Evolutionary conservation across 1,140 invertebrate genomes (phyloP).

Genomic region (Limonius californicus): DNA sequence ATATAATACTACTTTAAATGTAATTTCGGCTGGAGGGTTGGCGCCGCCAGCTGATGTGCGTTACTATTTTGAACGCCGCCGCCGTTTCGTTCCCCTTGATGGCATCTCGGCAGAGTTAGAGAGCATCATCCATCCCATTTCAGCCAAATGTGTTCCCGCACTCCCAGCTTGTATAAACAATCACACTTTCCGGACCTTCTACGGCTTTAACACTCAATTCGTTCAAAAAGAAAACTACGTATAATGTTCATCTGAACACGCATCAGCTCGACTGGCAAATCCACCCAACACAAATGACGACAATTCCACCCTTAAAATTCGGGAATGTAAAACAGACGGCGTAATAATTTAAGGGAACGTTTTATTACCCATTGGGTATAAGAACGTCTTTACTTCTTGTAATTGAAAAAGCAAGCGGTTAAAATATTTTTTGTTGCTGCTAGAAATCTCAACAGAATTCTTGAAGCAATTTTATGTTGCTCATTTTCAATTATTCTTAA

Average conservation of each 20-base stretch:
- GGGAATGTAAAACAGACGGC: background rate
- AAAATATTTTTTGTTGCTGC: too few species aligned
- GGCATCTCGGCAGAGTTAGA: background rate
- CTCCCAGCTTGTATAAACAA: slow-evolving; percentile 1
- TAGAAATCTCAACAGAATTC: too few species aligned
- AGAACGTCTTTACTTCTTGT: too few species aligned
- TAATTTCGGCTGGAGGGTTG: slow-evolving; percentile 21
- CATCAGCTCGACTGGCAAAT: background rate
- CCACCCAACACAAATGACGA: background rate
- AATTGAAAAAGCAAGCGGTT: too few species aligned
- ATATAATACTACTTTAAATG: slow-evolving; percentile 21
- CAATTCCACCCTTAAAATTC: background rate
- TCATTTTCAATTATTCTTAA: too few species aligned
- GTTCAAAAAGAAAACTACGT: background rate
- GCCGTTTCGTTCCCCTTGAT: slow-evolving; percentile 17
- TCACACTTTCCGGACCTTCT: slow-evolving; percentile 1
- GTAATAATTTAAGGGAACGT: too few species aligned
- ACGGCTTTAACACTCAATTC: background rate
- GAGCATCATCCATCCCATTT: slow-evolving; percentile 1
- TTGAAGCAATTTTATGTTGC: too few species aligned
- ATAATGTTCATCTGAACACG: background rate
- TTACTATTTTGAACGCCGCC: slow-evolving; percentile 8
- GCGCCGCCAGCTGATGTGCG: slow-evolving; percentile 4
- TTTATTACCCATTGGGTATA: too few species aligned
- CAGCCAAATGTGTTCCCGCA: background rate